Base-by-base conservation (phyloP, 2,113 vertebrate genomes). In the Erythrolamprus reginae region DNA sequence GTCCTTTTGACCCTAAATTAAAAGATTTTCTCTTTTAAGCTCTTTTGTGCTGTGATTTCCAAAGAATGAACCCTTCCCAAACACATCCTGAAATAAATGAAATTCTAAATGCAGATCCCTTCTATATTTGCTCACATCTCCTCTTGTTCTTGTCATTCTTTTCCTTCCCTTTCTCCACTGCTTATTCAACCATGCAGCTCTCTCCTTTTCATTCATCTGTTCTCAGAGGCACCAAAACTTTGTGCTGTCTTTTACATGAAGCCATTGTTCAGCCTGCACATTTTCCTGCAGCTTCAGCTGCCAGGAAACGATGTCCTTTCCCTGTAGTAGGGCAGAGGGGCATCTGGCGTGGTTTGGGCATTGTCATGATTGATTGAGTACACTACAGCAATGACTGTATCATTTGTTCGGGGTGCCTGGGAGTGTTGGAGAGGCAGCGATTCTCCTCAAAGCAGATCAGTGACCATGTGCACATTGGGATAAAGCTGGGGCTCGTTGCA, bases 381-480 rank as follows among this genome's bases (percentile, higher is more conserved):
- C 53, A 51, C 86, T 84, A 47, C 47, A 33, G 90, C 90, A 84
- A 82, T 28, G 70, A 84, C 86, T 61, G 86, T 87, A 88, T 91
- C 53, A 52, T 91, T 91, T 91, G 53, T 88, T 48, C 7, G 26
- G 42, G 38, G 13, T 91, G 45, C 86, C 84, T 84, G 70, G 77
- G 70, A 88, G 86, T 84, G 53, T 82, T 88, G 90, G 86, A 58
- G 77, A 91, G 70, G 48, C 77, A 88, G 86, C 10, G 19, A 51
- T 91, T 88, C 90, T 84, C 77, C 86, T 91, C 53, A 51, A 82
- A 88, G 90, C 90, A 38, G 24, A 38, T 70, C 86, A 91, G 77
- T 91, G 90, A 91, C 90, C 86, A 42, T 91, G 90, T 88, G 45
- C 77, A 91, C 90, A 91, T 88, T 83, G 77, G 90, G 77, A 82